Conservation (phyloP, 2,888 invertebrate species). For the Drosophila fulvimacula region DNA sequence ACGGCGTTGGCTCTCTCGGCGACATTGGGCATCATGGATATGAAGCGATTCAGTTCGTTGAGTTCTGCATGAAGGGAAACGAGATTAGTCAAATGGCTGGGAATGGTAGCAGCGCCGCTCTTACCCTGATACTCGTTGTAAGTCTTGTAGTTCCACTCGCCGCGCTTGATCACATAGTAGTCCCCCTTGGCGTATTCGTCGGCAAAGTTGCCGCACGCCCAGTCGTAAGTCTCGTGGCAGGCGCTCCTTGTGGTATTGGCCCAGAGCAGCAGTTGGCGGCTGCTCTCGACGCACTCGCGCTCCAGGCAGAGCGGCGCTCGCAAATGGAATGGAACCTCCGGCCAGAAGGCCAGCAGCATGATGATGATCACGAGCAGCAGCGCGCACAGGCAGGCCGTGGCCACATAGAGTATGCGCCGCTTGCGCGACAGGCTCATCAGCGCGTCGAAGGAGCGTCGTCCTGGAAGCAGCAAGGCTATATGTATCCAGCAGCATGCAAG, state of each 20-base stretch:
- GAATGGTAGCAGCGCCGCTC: not conserved
- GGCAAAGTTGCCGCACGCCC: slow-evolving; percentile 84
- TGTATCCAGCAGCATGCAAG: slow-evolving; percentile 28
- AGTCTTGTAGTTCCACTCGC: slow-evolving; percentile 84
- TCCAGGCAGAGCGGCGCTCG: slow-evolving; percentile 83
- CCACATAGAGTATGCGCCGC: slow-evolving; percentile 82
- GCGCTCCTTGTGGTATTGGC: slow-evolving; percentile 82
- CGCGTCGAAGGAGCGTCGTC: slow-evolving; percentile 81
- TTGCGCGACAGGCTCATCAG: slow-evolving; percentile 82
- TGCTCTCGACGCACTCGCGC: slow-evolving; percentile 83
- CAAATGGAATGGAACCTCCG: slow-evolving; percentile 83
- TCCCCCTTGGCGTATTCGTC: slow-evolving; percentile 82
- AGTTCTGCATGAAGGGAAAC: slow-evolving; percentile 66
- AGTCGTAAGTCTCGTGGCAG: slow-evolving; percentile 83
- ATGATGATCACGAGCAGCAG: slow-evolving; percentile 82
- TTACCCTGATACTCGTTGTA: slow-evolving; percentile 84
- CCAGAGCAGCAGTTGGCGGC: slow-evolving; percentile 83
- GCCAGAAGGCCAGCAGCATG: slow-evolving; percentile 83
- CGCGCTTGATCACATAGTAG: slow-evolving; percentile 83
- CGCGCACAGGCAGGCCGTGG: slow-evolving; percentile 82
- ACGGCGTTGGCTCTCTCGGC: slow-evolving; percentile 79
- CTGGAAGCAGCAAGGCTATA: slow-evolving; percentile 82
- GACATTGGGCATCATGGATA: slow-evolving; percentile 82
- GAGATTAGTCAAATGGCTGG: not conserved
- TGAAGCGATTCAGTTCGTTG: slow-evolving; percentile 83